A percentile compares a stretch with the other conserved stretches of the same genome.
These are phyloP conservation scores for Ditylenchus weischeri DNA, from an alignment of 2,888 invertebrate genomes.

Conservation along the genomic window DNA sequence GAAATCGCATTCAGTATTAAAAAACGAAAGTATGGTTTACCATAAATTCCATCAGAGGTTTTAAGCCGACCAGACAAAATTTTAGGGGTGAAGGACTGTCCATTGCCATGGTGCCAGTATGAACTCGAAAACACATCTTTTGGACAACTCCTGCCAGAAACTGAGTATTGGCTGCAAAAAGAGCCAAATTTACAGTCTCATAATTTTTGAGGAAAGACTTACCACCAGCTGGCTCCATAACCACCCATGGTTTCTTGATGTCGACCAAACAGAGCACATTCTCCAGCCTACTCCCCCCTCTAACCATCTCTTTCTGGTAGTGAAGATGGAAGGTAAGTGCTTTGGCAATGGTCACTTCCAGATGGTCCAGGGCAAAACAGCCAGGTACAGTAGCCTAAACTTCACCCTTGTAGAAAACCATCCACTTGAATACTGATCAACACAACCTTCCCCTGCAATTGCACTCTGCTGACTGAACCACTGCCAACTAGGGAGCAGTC, in stretches of 20 bases:
- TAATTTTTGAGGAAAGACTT: too few relatives aligned
- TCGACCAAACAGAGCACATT: conserved; percentile 25
- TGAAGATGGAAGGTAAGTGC: conserved; percentile 23
- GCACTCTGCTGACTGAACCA: background rate
- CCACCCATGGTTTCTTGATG: conserved; percentile 3
- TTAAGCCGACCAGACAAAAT: conserved; percentile 18
- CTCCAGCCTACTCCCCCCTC: conserved; percentile 21
- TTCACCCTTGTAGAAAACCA: background rate
- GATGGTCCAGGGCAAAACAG: conserved; percentile 25
- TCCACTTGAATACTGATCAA: too few relatives aligned
- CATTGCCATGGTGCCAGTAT: conserved; percentile 28
- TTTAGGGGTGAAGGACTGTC: conserved; percentile 9
- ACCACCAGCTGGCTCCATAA: background rate
- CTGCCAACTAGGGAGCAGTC: too few relatives aligned
- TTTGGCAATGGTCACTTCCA: conserved; percentile 11
- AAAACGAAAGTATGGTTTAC: conserved; percentile 17
- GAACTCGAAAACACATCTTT: conserved; percentile 24
- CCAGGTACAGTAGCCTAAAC: conserved; percentile 20
- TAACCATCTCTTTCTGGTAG: conserved; percentile 28
- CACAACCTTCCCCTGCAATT: background rate
- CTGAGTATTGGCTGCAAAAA: background rate
- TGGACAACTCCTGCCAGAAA: conserved; percentile 37
- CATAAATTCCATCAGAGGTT: conserved; percentile 30
- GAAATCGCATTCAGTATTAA: background rate
- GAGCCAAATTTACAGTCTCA: too few relatives aligned